Evolutionary conservation across 2,888 invertebrate species (phyloP).

Genomic region (Cephus sareptanus): DNA sequence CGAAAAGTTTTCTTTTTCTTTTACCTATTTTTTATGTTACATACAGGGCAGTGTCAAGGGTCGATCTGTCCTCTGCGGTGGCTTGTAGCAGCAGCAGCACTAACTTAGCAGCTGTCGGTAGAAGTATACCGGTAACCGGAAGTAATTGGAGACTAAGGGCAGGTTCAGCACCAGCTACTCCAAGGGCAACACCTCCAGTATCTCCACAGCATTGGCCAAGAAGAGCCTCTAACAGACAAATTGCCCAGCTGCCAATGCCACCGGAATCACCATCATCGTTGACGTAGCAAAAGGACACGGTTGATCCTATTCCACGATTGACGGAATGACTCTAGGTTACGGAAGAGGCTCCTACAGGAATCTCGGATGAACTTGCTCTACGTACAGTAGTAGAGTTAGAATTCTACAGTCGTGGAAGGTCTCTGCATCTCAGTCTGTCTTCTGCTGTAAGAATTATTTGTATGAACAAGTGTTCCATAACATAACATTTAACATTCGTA

Average conservation of each 20-base stretch:
- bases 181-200: slow-evolving; percentile 79
- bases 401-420: too few species aligned
- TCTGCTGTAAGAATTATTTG: too few species aligned
- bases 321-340: too few species aligned
- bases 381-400: too few species aligned
- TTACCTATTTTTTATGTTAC: slow-evolving; percentile 7
- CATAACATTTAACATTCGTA: too few species aligned
- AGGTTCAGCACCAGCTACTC: slow-evolving; percentile 81
- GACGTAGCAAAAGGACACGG: slow-evolving; percentile 43
- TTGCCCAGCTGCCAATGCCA: slow-evolving; percentile 47
- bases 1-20: background rate
- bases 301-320: too few species aligned
- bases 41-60: slow-evolving; percentile 72
- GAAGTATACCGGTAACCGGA: slow-evolving; percentile 56
- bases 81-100: slow-evolving; percentile 73
- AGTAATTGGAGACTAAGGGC: slow-evolving; percentile 72
- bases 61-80: slow-evolving; percentile 73
- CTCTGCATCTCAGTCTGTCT: too few species aligned
- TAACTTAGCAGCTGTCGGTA: slow-evolving; percentile 61
- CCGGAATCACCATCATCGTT: slow-evolving; percentile 50
- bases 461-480: too few species aligned
- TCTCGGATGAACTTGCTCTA: too few species aligned
- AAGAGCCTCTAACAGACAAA: slow-evolving; percentile 46
- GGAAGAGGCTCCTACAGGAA: too few species aligned
- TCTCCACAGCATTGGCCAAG: slow-evolving; percentile 77